Evolutionary conservation across 2,113 vertebrate genomes (phyloP).

Genomic region (Cairina moschata): DNA sequence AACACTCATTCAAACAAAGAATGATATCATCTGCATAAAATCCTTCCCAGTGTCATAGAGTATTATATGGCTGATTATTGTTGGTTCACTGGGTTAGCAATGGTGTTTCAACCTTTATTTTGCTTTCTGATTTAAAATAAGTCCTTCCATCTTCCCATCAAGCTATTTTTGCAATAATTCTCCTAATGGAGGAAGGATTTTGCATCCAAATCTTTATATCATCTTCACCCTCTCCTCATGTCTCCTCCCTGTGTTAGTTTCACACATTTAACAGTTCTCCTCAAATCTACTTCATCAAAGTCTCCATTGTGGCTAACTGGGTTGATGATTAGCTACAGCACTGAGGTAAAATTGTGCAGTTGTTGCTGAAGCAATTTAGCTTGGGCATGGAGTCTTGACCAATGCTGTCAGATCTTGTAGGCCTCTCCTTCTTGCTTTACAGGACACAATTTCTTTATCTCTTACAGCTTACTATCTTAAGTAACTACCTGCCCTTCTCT

Average conservation of each 20-base stretch:
- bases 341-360: background rate
- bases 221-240: background rate
- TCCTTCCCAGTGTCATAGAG: constrained; percentile 36
- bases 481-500: background rate
- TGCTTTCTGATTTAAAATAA: background rate
- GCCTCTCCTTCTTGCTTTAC: background rate
- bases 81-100: background rate
- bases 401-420: background rate
- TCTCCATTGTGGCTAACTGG: background rate
- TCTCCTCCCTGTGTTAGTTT: background rate
- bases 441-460: background rate
- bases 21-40: constrained; percentile 58
- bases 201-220: background rate
- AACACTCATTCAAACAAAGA: constrained; percentile 45
- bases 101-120: background rate
- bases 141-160: background rate
- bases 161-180: background rate
- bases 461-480: background rate
- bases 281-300: background rate
- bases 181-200: background rate
- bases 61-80: constrained; percentile 28
- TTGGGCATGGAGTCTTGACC: background rate
- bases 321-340: background rate
- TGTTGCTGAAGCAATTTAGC: background rate
- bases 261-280: background rate